Evolutionary conservation across 2,888 invertebrate genomes (phyloP), one percentile per base, ranked within the genome.

Genomic region (Limnephilus rhombicus): DNA sequence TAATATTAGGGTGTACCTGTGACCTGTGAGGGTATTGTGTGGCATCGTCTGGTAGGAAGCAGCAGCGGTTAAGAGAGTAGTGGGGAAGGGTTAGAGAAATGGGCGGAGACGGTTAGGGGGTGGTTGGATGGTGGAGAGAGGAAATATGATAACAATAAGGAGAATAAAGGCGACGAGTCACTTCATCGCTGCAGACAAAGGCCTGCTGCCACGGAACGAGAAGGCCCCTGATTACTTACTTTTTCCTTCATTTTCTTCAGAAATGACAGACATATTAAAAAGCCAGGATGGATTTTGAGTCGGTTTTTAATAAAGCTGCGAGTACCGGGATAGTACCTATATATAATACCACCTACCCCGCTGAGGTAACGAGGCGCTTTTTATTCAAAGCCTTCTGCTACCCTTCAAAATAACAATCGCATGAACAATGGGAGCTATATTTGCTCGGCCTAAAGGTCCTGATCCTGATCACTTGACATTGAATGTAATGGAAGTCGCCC

Each of bases 111-210:
- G 53, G 87, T 49, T 31, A 0, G 31, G 37, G 29, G 34, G 83
- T 29, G 15, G 41, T 13, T 12, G 85, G 4, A 41, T 45, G 31
- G 37, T 41, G 31, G 80, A 34, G 18, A 7, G 41, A 90, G 93
- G 88, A 92, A 93, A 93, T 93, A 93, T 93, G 92, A 93, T 93
- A 93, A 93, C 93, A 93, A 93, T 93, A 92, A 93, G 92, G 83
- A 86, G 91, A 91, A 92, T 89, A 92, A 92, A 88, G 91, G 85
- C 87, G 91, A 92, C 85, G 92, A 93, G 93, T 92, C 92, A 93
- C 92, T 93, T 92, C 93, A 92, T 93, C 91, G 91, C 92, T 81
- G 89, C 93, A 92, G 91, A 93, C 93, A 93, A 93, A 89, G 68
- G 68, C 68, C 68, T 68, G 24, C 68, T 68, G 34, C 89, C 34